Evolutionary conservation across 2,797 vertebrate genomes (phyloP).

Genomic region (Neopelma chrysocephalum): DNA sequence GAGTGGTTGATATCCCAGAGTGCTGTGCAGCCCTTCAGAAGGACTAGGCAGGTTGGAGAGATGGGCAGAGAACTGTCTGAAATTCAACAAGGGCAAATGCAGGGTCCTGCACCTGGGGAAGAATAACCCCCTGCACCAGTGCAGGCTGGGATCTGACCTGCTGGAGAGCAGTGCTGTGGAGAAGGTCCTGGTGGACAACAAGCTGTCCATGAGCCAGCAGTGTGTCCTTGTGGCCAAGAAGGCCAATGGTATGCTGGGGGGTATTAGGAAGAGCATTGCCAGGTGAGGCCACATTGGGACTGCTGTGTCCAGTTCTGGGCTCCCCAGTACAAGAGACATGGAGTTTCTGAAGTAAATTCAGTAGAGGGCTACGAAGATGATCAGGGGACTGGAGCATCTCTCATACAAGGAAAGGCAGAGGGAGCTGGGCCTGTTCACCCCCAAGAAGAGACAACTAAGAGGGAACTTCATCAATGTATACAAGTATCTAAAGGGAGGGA

Average conservation of each 20-base stretch:
- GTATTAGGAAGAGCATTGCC: neutral
- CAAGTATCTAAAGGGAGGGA: neutral
- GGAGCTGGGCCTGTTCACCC: neutral
- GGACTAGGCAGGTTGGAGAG: fast-evolving
- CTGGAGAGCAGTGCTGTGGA: neutral
- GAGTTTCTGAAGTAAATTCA: neutral
- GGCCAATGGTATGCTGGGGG: neutral
- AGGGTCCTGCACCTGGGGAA: neutral
- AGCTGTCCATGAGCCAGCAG: neutral
- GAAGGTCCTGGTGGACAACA: neutral
- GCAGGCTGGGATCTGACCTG: neutral
- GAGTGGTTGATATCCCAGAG: neutral
- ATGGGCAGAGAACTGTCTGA: neutral
- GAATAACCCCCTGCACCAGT: neutral
- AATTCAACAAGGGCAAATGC: neutral
- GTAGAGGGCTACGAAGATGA: neutral
- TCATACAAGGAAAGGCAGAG: neutral
- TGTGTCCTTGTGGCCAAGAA: neutral
- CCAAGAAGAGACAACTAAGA: neutral
- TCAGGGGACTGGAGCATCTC: neutral
- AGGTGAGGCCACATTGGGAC: neutral
- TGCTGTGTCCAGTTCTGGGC: neutral
- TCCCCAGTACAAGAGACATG: neutral
- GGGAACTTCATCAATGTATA: neutral
- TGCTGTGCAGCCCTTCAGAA: neutral